A percentile compares a stretch with the other conserved stretches of the same genome.
Evolutionary conservation across 2,888 invertebrate species (phyloP).

Genomic region (Oegoconia quadripuncta): DNA sequence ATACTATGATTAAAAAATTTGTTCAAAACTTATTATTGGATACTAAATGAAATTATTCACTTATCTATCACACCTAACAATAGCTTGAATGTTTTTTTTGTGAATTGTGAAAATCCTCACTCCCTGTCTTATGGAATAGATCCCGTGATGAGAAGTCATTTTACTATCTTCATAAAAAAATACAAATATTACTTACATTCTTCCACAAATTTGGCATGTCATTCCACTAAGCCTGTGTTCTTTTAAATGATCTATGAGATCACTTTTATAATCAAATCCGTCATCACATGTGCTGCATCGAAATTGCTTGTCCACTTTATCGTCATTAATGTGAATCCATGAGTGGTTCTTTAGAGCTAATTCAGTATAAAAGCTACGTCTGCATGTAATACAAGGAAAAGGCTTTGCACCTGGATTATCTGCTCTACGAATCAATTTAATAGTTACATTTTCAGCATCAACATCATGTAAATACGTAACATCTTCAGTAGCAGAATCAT

Average conservation of each 20-base stretch:
- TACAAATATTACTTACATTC: slow-evolving; percentile 80
- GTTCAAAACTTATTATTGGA: too few species aligned
- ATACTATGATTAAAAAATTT: too few species aligned
- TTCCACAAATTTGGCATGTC: slow-evolving; percentile 83
- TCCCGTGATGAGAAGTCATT: too few species aligned
- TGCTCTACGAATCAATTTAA: slow-evolving; percentile 45
- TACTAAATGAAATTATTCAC: too few species aligned
- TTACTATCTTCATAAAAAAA: too few species aligned
- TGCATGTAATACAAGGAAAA: slow-evolving; percentile 77
- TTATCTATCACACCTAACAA: too few species aligned
- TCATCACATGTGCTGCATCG: slow-evolving; percentile 81
- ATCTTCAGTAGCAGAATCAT: slow-evolving; percentile 37
- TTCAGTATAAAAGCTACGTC: slow-evolving; percentile 76
- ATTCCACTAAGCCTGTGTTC: slow-evolving; percentile 81
- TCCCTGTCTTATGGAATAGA: too few species aligned
- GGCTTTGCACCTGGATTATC: slow-evolving; percentile 44
- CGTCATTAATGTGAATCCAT: slow-evolving; percentile 74
- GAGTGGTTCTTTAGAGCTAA: slow-evolving; percentile 80
- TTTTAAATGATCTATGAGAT: slow-evolving; percentile 82
- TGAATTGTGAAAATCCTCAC: too few species aligned
- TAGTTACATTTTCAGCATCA: slow-evolving; percentile 50
- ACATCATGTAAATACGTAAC: slow-evolving; percentile 31
- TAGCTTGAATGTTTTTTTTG: too few species aligned
- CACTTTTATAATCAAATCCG: slow-evolving; percentile 80
- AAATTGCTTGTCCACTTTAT: slow-evolving; percentile 37